Conservation (phyloP, 2,888 invertebrate species). For the Drosophila mercatorum region DNA sequence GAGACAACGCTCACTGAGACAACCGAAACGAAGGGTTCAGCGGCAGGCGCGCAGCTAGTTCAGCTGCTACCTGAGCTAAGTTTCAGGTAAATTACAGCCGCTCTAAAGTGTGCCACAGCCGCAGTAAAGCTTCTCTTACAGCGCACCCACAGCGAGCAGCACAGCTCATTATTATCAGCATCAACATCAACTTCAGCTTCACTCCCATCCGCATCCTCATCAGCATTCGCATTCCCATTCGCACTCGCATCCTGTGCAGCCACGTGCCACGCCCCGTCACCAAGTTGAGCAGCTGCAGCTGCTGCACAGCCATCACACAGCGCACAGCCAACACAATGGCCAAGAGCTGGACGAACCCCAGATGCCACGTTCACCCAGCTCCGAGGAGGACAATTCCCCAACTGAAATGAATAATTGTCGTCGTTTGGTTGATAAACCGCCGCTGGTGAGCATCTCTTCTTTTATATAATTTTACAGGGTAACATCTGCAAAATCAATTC, state of each 20-base stretch:
- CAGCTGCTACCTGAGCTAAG: conserved; percentile 70
- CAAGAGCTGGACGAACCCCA: conserved; percentile 44
- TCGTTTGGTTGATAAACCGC: conserved; percentile 92
- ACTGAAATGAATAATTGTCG: conserved; percentile 94
- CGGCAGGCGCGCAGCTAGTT: conserved; percentile 31
- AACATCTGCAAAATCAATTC: background rate
- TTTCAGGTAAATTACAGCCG: conserved; percentile 65
- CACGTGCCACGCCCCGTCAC: conserved; percentile 44
- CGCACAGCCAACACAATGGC: conserved; percentile 40
- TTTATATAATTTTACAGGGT: background rate
- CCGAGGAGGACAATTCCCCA: conserved; percentile 94
- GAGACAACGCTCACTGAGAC: conserved; percentile 73
- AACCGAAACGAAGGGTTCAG: conserved; percentile 24
- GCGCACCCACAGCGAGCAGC: conserved; percentile 22
- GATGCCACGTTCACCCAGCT: conserved; percentile 86
- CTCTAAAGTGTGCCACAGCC: background rate
- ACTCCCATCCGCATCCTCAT: conserved; percentile 33
- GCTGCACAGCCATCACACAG: conserved; percentile 67
- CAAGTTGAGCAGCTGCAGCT: conserved; percentile 74
- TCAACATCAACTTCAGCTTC: conserved; percentile 35
- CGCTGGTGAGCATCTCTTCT: conserved; percentile 85
- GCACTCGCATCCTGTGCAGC: conserved; percentile 46
- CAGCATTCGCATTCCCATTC: conserved; percentile 41
- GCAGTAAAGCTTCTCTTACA: conserved; percentile 21
- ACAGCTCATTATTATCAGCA: conserved; percentile 52